Base-by-base conservation (phyloP, 2,113 vertebrate species). In the Pelecanoides urinatrix region DNA sequence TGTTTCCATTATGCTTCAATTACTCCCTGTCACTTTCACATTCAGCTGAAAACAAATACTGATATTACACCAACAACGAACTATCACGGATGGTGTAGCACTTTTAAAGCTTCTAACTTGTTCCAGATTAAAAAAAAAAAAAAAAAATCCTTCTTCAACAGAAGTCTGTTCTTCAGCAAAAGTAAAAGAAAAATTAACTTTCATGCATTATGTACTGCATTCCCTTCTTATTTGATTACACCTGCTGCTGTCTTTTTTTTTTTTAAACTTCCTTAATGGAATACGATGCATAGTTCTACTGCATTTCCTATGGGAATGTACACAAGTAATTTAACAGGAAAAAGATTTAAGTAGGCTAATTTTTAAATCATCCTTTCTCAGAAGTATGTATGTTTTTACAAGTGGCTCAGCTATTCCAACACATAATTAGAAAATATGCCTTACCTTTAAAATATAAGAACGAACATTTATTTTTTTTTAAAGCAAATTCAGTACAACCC, bases 41-140 rank as follows among this genome's bases (percentile, higher is more conserved):
- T 95, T 56, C 68, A 76, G 22, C 53, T 75, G 67, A 92, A 94
- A 97, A 94, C 83, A 91, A 84, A 73, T 76, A 27, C 40, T 81
- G 76, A 6, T 56, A 13, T 44, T 71, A 45, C 7, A 30, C 29
- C 38, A 66, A 3, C 32, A 36, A 7, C 42, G 70, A 86, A 29
- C 30, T 45, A 0, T 38, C 6, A 4, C 7, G n/a, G 38, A 14
- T 21, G 56, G 20, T 74, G 21, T 58, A 72, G 84, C 0, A 2
- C 58, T 88, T 75, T 55, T 55, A 85, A 80, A 92, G 67, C 81
- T 76, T 76, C 72, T 49, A 1, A 50, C 58, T 50, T 80, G 10
- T 83, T 85, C 45, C 70, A 86, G 42, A 73, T 19, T 86, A 29
- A 16, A 74, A 59, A 72, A 40, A 21, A 55, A 75, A 55, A 45